phyloP scores from a whole-genome alignment of 2,113 vertebrate species.

The Rhinolophus sinicus region DNA sequence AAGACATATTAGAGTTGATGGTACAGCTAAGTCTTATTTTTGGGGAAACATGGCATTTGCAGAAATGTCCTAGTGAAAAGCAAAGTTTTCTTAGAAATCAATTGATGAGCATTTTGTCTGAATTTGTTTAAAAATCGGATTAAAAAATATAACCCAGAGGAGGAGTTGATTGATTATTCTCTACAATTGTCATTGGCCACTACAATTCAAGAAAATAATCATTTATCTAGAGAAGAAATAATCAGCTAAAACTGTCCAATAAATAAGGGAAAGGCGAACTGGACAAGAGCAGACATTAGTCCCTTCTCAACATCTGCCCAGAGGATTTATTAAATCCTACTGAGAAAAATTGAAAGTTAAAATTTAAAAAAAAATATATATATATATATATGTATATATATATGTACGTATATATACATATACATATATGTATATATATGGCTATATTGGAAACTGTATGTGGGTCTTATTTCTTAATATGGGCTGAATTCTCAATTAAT shows the following conservation, averaged over 20 bases:
- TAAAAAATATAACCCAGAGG: background rate
- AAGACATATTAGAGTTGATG: no score
- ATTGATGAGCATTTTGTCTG: background rate
- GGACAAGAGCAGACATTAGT: background rate
- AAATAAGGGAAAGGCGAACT: background rate
- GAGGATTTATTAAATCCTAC: background rate
- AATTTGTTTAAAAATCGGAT: constrained; percentile 26
- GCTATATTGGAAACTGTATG: background rate
- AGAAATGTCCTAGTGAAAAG: background rate
- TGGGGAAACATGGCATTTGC: background rate
- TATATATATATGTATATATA: background rate
- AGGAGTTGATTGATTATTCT: background rate
- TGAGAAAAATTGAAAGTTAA: constrained; percentile 32
- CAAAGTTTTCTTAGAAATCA: background rate
- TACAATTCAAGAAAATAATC: background rate
- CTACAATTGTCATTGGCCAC: background rate
- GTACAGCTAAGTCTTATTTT: no score
- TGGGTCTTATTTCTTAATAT: background rate
- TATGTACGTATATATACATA: background rate
- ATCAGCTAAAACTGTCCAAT: background rate
- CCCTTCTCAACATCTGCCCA: background rate
- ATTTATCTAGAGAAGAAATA: background rate
- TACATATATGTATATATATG: background rate
- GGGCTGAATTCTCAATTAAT: background rate
- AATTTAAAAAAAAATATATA: background rate